phyloP scores from a whole-genome alignment of 2,797 vertebrate genomes.

The Eremophila alpestris region DNA sequence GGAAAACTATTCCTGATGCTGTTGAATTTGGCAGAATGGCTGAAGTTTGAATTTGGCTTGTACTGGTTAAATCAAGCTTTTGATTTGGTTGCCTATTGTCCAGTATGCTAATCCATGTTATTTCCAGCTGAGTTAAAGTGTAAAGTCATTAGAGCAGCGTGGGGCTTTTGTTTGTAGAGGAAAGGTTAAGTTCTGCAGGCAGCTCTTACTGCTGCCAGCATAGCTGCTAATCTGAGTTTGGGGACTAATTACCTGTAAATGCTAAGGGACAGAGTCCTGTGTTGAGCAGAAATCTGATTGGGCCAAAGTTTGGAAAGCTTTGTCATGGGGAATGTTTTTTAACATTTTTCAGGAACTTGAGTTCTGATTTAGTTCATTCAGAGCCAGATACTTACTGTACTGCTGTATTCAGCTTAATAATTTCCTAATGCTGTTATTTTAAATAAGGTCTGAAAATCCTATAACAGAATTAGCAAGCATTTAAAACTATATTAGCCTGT shows the following conservation, averaged over 20 bases:
- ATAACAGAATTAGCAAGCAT: background rate
- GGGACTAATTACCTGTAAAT: constrained; percentile 16
- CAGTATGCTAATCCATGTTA: constrained; percentile 39
- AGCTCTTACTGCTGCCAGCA: constrained; percentile 26
- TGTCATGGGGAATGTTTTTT: background rate
- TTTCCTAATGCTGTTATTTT: background rate
- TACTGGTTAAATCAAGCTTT: constrained; percentile 30
- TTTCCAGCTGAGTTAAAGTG: constrained; percentile 50
- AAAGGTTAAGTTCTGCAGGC: constrained; percentile 30
- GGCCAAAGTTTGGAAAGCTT: background rate
- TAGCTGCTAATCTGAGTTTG: background rate
- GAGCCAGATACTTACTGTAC: background rate
- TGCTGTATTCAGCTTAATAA: background rate
- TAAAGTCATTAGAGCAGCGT: constrained; percentile 48
- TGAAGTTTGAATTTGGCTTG: background rate
- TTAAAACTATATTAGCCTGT: background rate
- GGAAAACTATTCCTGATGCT: background rate
- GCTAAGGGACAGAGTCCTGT: background rate
- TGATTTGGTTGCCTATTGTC: constrained; percentile 41
- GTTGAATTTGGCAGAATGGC: background rate
- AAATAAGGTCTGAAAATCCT: background rate
- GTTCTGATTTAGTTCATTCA: background rate
- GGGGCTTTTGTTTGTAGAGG: constrained; percentile 43
- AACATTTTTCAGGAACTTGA: background rate
- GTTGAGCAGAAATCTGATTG: background rate